Evolutionary conservation across 2,888 invertebrate genomes (phyloP).

Genomic region (Cenopis cana): DNA sequence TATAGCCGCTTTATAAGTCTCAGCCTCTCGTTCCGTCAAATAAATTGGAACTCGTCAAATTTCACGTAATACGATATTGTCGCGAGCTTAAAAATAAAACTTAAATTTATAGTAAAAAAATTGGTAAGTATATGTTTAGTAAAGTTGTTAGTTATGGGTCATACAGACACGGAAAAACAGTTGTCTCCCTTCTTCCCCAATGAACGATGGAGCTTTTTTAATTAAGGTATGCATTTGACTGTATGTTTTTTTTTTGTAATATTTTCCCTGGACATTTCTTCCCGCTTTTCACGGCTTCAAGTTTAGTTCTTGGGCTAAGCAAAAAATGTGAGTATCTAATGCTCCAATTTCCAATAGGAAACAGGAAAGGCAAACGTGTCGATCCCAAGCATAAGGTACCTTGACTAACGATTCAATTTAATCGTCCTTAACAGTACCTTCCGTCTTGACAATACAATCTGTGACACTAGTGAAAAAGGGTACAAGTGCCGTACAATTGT

Average conservation of each 20-base stretch:
- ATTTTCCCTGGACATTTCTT: too few species aligned
- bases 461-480: too few species aligned
- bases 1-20: background rate
- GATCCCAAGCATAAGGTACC: background rate
- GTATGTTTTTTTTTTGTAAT: too few species aligned
- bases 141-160: constrained; percentile 49
- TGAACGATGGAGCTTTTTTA: background rate
- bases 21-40: too few species aligned
- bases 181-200: background rate
- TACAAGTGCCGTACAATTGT: too few species aligned
- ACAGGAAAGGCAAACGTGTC: background rate
- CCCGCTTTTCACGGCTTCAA: background rate
- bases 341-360: background rate
- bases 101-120: constrained; percentile 44
- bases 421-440: too few species aligned
- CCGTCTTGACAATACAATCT: too few species aligned
- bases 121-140: constrained; percentile 58
- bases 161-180: background rate
- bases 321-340: background rate
- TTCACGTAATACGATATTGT: constrained; percentile 3
- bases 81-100: constrained; percentile 23
- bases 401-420: background rate
- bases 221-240: too few species aligned
- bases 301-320: background rate
- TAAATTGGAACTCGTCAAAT: background rate